Base-by-base conservation (phyloP, 2,113 vertebrate genomes). In the Recurvirostra avosetta region DNA sequence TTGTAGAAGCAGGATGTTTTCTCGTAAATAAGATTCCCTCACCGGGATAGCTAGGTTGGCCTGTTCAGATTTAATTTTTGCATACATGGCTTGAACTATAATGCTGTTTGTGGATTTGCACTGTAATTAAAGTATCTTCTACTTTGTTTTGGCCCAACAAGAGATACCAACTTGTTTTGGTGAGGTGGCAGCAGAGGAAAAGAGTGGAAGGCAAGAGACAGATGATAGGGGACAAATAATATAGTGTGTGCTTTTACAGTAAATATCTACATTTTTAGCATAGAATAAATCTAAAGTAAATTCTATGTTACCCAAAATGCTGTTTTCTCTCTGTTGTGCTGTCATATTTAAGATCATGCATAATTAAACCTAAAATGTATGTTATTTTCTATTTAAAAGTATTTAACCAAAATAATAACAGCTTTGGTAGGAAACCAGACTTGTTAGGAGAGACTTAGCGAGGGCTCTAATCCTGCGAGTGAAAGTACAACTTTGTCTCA, bases 351-450 rank as follows among this genome's bases (percentile, higher is more conserved):
- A 82, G 40, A 29, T 83, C 26, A 41, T 77, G 49, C 18, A 50
- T 68, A 85, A 66, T 45, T 76, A 90, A 96, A 94, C 73, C 25
- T 52, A 47, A 86, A 97, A 61, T 68, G 9, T 32, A n/a, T 89
- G 73, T 73, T 21, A 52, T 88, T 92, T 97, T 97, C 73, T 56
- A 58, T 81, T 94, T 95, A 53, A 62, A 94, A 89, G n/a, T 80
- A 68, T 84, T 83, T 95, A 79, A 72, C 29, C 56, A 92, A 83
- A 67, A 67, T 50, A 86, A 70, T 66, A 84, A 53, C 83, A 96
- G 82, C 50, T 88, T 92, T 73, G n/a, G 7, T 63, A 38, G 50
- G 89, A 84, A 90, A 86, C 41, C 3, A 82, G 84, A 12, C 30
- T 73, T 76, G 36, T 68, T 81, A 38, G 40, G 38, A 75, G 47